Percentiles rank a stretch among this genome's conserved stretches.
These are phyloP conservation scores for Cyprinus carpio DNA, from an alignment of 2,113 vertebrate species.

Conservation along the genomic window DNA sequence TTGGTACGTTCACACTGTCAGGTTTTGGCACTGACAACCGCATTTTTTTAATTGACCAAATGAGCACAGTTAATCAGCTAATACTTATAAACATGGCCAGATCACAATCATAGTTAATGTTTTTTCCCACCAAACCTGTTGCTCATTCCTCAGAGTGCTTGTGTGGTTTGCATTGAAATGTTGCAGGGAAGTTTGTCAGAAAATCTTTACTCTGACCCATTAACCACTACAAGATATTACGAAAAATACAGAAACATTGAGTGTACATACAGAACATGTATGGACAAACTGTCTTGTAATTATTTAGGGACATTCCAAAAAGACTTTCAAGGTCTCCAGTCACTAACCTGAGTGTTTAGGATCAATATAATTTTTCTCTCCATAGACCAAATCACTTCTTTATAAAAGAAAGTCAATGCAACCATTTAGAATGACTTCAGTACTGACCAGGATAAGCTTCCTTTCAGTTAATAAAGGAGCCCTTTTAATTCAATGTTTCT, in stretches of 20 bases:
- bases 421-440: constrained; percentile 31
- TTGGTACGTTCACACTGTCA: background rate
- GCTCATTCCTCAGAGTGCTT: too few relatives aligned
- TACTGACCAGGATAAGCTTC: constrained; percentile 32
- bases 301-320: background rate
- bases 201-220: background rate
- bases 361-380: background rate
- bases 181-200: background rate
- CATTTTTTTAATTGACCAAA: too few relatives aligned
- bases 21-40: too few relatives aligned
- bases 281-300: too few relatives aligned
- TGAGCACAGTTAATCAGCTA: too few relatives aligned
- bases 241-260: background rate
- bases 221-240: background rate
- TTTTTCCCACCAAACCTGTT: too few relatives aligned
- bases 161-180: too few relatives aligned
- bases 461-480: constrained; percentile 25
- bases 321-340: background rate
- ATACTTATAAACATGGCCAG: too few relatives aligned
- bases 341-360: background rate
- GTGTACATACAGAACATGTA: background rate
- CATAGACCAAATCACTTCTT: too few relatives aligned
- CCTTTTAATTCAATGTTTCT: constrained; percentile 30
- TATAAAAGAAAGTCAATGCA: background rate
- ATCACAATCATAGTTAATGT: too few relatives aligned